Base-by-base conservation (phyloP, 2,888 invertebrate genomes). In the Cryptocephalus primarius region DNA sequence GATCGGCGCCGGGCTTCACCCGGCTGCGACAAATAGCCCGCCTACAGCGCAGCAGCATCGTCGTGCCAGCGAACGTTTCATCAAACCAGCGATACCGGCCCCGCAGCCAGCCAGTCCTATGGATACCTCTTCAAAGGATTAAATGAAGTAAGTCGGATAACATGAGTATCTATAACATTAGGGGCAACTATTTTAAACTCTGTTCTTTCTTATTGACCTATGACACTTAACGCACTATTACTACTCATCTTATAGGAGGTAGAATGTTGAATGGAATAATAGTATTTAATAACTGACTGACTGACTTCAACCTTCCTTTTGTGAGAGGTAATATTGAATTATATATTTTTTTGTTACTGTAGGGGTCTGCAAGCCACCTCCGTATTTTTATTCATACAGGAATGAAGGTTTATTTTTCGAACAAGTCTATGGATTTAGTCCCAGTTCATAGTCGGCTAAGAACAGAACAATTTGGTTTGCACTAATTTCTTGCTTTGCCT, bases 81-180 rank as follows among this genome's bases (percentile, higher is more conserved):
- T 89, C 49, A 90, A 90, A 69, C 90, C 90, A 49, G 89, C 88
- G 49, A 80, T 86, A 67, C 88, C 88, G 49, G 69, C 70, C 9
- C 55, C 53, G 3, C 63, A 63, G 47, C 64, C 83, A 77, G 69
- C 83, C 67, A 83, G 83, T 73, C 83, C 84, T 43, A 84, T 83
- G 83, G 84, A 84, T 71, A 83, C 82, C 46, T 81, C 82, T 50
- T 65, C 57, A 47, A 68, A 67, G 56, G 68, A 67, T 53, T 67
- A 62, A 60, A 47, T 22, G 33, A 12, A 36, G 36, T n/a, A 11
- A 36, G 36, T 11, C 12, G 4, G 6, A 36, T 4, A 4, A 6
- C 6, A 22, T 22, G 22, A 4, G 22, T 22, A 22, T 22, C 6
- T 22, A 6, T 22, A 4, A 22, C 22, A 22, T 22, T 22, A 4